Percentiles rank a stretch among this genome's conserved stretches.
phyloP scores from a whole-genome alignment of 2,113 vertebrate species.

The Sisor rabdophorus region DNA sequence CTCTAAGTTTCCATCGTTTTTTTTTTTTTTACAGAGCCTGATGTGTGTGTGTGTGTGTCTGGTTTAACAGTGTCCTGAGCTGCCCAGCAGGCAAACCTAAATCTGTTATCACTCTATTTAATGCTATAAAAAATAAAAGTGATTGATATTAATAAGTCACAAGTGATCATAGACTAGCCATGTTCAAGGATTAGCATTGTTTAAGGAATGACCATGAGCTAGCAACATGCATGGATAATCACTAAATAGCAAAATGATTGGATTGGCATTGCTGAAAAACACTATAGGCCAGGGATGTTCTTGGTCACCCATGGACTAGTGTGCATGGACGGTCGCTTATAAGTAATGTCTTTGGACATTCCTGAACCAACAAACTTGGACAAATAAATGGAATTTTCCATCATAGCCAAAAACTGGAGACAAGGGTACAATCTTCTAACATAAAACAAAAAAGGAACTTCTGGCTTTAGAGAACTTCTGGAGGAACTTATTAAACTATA shows the following conservation, averaged over 20 bases:
- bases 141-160: not conserved
- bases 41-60: slow-evolving; percentile 22
- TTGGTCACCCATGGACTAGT: not conserved
- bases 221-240: no score
- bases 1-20: slow-evolving; percentile 14
- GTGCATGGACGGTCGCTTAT: not conserved
- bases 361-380: no score
- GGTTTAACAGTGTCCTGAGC: slow-evolving; percentile 19
- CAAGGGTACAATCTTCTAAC: not conserved
- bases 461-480: not conserved
- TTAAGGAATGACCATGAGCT: not conserved
- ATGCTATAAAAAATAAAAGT: not conserved
- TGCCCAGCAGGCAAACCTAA: slow-evolving; percentile 15
- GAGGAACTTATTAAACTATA: not conserved
- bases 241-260: no score
- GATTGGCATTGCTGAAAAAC: no score
- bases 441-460: not conserved
- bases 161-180: not conserved
- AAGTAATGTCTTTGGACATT: no score
- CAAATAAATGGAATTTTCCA: no score
- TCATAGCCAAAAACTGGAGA: no score
- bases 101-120: slow-evolving; percentile 4
- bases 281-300: not conserved
- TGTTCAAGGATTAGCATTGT: not conserved
- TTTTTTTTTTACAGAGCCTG: slow-evolving; percentile 2